Evolutionary conservation across 2,888 invertebrate genomes (phyloP).

Genomic region (Tetragnatha montana): DNA sequence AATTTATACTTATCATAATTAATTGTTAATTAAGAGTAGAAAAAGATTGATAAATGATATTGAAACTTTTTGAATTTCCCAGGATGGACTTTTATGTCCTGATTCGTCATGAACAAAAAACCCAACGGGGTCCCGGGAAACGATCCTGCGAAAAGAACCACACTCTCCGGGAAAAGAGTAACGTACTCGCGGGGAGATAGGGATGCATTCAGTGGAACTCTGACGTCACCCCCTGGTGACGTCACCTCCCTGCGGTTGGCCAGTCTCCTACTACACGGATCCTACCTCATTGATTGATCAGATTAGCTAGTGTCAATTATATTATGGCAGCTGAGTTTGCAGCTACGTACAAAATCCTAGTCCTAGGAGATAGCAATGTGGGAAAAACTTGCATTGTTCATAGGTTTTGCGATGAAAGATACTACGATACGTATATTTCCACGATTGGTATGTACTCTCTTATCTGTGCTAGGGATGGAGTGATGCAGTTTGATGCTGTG

Average conservation of each 20-base stretch:
- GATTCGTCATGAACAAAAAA: no score
- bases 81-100: no score
- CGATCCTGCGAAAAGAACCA: conserved; percentile 6
- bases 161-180: conserved; percentile 8
- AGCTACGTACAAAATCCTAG: conserved; percentile 87
- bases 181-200: conserved; percentile 9
- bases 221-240: conserved; percentile 62
- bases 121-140: neutral
- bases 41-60: no score
- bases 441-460: conserved; percentile 84
- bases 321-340: conserved; percentile 70
- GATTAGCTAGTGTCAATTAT: conserved; percentile 61
- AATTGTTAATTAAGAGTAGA: no score
- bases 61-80: no score
- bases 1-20: no score
- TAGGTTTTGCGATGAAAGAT: conserved; percentile 91
- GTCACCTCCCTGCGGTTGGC: conserved; percentile 49
- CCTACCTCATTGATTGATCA: conserved; percentile 67
- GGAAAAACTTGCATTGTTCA: conserved; percentile 93
- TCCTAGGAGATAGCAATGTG: conserved; percentile 91
- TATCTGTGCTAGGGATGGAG: neutral
- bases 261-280: conserved; percentile 60
- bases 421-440: conserved; percentile 92
- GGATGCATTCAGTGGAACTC: conserved; percentile 48
- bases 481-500: no score